Base-by-base conservation (phyloP, 1,140 invertebrate genomes). In the Aphelenchoides fujianensis region DNA sequence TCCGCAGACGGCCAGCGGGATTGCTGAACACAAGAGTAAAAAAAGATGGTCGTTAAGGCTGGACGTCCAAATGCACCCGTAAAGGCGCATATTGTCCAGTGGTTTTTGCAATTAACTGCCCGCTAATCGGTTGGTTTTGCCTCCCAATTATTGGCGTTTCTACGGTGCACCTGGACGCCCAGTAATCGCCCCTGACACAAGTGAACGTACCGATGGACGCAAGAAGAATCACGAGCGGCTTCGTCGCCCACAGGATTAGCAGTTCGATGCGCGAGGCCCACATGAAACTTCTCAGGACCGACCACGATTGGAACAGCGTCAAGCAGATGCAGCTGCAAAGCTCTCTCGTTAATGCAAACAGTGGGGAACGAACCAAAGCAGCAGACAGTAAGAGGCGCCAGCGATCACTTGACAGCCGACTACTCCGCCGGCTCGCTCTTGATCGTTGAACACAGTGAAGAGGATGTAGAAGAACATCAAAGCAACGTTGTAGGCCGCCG, bases 391-490 rank as follows among this genome's bases (percentile, higher is more conserved):
- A 36, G 7, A 27, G 68, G 72, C 7, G 9, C 69, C 68, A 30
- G 68, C 68, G 37, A 62, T 12, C 5, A 70, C 37, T 72, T 72
- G 61, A 34, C 68, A 70, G 37, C 7, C 63, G 37, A 70, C 5
- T 28, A 71, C 31, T 7, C 68, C 52, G n/a, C 66, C 68, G 16
- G 52, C 27, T 31, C 68, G 68, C 7, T 34, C 9, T 70, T 70
- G 66, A 37, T 70, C 68, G 9, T 52, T 63, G 68, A 70, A 71
- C 5, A 37, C 31, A 3, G 31, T 63, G 30, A 70, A 70, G 34
- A 32, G 72, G 3, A 70, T 30, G 28, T 73, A 70, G 68, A 70
- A 70, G 7, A 72, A 19, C 59, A 67, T 70, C 12, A 70, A 34
- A 7, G 37, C 12, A 9, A 70, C 16, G 28, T 72, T 70, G 68